Evolutionary conservation across 1,140 invertebrate species (phyloP).

Genomic region (Physella acuta): DNA sequence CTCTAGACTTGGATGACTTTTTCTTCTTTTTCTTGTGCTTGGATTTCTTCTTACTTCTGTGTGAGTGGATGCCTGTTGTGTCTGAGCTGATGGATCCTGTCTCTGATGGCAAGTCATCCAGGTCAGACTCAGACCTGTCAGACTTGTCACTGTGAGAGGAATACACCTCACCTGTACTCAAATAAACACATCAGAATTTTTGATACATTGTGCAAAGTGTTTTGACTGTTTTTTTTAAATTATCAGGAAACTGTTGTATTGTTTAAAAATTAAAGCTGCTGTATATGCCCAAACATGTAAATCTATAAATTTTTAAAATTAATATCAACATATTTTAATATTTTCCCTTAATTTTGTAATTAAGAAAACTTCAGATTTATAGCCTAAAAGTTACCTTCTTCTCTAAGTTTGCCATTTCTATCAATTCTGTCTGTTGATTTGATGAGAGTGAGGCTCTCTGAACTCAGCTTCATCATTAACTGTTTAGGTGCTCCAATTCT

Average conservation of each 20-base stretch:
- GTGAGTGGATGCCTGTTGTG: constrained; percentile 24
- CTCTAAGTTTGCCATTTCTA: constrained; percentile 16
- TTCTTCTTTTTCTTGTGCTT: constrained; percentile 49
- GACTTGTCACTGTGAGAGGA: constrained; percentile 35
- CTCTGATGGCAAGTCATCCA: constrained; percentile 34
- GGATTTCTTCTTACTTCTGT: constrained; percentile 49
- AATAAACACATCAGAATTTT: no score
- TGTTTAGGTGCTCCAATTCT: constrained; percentile 6
- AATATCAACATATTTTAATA: no score
- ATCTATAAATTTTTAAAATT: no score
- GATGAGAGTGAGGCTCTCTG: constrained; percentile 14
- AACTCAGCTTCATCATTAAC: constrained; percentile 5
- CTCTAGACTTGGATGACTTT: constrained; percentile 33
- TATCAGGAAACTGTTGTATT: neutral
- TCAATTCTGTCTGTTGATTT: constrained; percentile 17
- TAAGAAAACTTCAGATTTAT: no score
- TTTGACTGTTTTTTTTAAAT: neutral
- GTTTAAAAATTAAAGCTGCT: no score
- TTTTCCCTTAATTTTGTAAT: no score
- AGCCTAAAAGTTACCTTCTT: constrained; percentile 46
- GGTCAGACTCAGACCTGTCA: constrained; percentile 40
- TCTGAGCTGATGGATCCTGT: constrained; percentile 36
- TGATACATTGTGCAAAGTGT: neutral
- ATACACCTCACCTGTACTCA: constrained; percentile 27
- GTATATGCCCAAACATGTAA: no score